Conservation (phyloP, 2,888 invertebrate genomes). For the Gymnocheta viridis region DNA sequence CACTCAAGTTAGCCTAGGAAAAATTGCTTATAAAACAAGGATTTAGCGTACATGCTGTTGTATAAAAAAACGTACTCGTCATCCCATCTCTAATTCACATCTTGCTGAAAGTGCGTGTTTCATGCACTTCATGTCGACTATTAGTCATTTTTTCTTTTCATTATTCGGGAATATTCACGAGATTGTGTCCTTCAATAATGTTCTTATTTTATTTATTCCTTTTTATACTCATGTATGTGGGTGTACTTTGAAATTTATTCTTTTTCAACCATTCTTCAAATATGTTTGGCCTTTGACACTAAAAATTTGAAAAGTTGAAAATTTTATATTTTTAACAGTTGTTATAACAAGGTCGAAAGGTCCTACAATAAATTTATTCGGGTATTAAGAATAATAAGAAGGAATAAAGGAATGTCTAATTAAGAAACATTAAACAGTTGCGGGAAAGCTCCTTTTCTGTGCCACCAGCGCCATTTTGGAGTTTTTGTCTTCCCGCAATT, state of each 20-base stretch:
- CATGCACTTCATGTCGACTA: constrained; percentile 4
- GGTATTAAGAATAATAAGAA: too few relatives aligned
- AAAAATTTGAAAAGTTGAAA: neutral
- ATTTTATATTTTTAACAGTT: constrained; percentile 39
- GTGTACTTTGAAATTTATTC: neutral
- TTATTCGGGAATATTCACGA: constrained; percentile 49
- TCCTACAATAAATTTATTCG: neutral
- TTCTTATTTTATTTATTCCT: neutral
- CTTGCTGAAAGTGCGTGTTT: constrained; percentile 48
- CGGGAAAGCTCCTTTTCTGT: too few relatives aligned
- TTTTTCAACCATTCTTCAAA: constrained; percentile 48
- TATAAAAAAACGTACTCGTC: neutral
- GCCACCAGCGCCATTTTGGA: too few relatives aligned
- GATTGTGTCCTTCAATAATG: constrained; percentile 41
- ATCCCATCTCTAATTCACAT: neutral
- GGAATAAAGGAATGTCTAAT: too few relatives aligned
- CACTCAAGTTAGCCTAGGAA: too few relatives aligned
- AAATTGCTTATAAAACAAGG: too few relatives aligned
- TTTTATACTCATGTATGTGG: neutral
- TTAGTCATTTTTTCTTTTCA: constrained; percentile 18
- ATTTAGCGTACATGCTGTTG: neutral
- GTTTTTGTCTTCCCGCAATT: too few relatives aligned
- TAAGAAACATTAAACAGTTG: too few relatives aligned
- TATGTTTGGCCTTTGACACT: constrained; percentile 59
- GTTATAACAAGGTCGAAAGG: constrained; percentile 17